Percentiles rank a stretch among this genome's conserved stretches.
These are phyloP conservation scores for Garrulus glandarius DNA, from an alignment of 2,797 vertebrate species.

Conservation along the genomic window DNA sequence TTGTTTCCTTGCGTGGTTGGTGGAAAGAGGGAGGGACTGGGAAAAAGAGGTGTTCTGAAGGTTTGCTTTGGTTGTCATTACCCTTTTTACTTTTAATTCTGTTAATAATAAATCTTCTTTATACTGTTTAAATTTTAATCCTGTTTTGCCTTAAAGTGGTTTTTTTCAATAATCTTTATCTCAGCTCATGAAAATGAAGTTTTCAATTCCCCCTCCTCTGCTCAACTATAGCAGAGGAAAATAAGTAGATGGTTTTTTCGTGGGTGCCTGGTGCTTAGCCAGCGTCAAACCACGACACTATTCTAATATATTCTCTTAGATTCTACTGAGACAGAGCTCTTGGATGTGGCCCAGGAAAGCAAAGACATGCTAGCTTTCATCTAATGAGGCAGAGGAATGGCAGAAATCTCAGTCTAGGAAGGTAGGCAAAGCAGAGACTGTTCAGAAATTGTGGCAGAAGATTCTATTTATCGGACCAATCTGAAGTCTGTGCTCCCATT, in stretches of 20 bases:
- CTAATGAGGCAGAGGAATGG: neutral
- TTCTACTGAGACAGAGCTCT: neutral
- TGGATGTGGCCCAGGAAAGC: neutral
- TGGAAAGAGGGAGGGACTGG: neutral
- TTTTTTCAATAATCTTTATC: neutral
- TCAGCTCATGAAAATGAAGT: neutral
- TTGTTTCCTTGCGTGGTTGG: fast-evolving
- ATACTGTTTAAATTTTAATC: neutral
- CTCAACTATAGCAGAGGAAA: neutral
- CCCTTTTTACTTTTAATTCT: neutral
- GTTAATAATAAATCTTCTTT: neutral
- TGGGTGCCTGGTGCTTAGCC: neutral
- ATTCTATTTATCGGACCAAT: neutral
- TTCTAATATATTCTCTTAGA: neutral
- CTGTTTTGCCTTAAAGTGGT: neutral
- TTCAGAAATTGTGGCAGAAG: neutral
- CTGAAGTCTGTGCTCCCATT: neutral
- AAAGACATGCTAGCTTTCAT: neutral
- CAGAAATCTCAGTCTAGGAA: neutral
- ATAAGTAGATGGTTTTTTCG: neutral
- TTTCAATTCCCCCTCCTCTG: neutral
- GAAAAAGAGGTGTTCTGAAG: neutral
- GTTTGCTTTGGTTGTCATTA: neutral
- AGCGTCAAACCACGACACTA: neutral
- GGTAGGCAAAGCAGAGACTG: neutral